Conservation (phyloP, 2,888 invertebrate species). For the Eupithecia vulgata region DNA sequence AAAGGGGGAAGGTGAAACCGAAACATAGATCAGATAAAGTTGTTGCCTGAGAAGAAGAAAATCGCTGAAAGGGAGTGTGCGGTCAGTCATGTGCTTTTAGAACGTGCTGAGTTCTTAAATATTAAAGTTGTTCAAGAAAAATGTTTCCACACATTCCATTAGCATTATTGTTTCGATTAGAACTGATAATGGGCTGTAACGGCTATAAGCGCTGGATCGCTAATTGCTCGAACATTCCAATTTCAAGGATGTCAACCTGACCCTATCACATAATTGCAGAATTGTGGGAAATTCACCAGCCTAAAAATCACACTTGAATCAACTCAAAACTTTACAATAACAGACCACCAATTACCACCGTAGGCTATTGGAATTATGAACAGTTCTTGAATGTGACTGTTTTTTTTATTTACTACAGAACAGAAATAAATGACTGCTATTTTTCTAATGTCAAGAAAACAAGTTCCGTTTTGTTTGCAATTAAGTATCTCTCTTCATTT, state of each 20-base stretch:
- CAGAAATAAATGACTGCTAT: background rate
- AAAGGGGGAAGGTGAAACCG: constrained; percentile 62
- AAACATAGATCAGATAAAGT: constrained; percentile 55
- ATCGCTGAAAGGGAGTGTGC: constrained; percentile 49
- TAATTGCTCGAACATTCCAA: constrained; percentile 39
- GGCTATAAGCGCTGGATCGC: constrained; percentile 23
- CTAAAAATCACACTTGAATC: background rate
- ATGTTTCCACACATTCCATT: constrained; percentile 22
- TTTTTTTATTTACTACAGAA: background rate
- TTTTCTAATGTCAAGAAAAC: background rate
- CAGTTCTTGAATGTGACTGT: background rate
- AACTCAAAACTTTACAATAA: background rate
- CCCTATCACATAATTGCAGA: constrained; percentile 7
- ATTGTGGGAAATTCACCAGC: background rate
- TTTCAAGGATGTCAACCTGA: constrained; percentile 41
- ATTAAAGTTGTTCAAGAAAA: constrained; percentile 20
- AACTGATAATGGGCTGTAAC: constrained; percentile 35
- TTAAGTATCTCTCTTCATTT: background rate
- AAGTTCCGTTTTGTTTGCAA: background rate
- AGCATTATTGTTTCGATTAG: constrained; percentile 29
- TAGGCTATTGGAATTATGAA: background rate
- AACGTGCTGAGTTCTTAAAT: constrained; percentile 22
- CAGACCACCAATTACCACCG: background rate
- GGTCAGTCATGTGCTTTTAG: constrained; percentile 31
- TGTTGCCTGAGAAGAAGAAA: constrained; percentile 50